phyloP scores from a whole-genome alignment of 2,797 vertebrate species.

The Macroramphosus scolopax region DNA sequence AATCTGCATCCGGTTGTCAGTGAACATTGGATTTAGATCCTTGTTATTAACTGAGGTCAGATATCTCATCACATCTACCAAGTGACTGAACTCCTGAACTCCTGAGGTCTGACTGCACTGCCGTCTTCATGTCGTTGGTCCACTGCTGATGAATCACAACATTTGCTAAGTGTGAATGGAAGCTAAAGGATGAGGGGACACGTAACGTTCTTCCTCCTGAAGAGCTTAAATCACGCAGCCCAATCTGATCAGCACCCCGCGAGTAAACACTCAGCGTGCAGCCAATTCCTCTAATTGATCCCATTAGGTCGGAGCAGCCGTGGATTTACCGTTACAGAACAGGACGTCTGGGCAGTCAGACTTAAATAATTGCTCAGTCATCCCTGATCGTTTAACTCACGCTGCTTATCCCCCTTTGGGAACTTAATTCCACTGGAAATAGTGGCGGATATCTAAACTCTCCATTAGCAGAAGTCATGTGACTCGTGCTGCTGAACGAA shows the following conservation, averaged over 20 bases:
- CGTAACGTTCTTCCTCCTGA: conserved; percentile 7
- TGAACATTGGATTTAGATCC: no score
- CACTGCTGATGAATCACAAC: no score
- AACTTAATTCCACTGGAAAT: background rate
- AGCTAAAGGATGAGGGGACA: background rate
- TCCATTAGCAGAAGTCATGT: no score
- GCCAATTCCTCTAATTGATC: conserved; percentile 60
- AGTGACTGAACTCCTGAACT: no score
- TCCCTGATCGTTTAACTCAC: conserved; percentile 22
- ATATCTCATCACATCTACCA: no score
- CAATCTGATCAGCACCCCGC: conserved; percentile 20
- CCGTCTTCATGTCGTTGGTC: no score
- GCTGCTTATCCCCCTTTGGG: conserved; percentile 2
- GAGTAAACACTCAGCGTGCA: conserved; percentile 44
- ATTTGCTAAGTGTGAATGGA: no score
- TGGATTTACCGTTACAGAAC: conserved; percentile 60
- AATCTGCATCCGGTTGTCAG: no score
- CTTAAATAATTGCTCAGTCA: conserved; percentile 18
- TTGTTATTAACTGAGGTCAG: no score
- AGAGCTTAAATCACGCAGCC: conserved; percentile 31
- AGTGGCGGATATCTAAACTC: no score
- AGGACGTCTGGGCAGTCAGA: conserved; percentile 31
- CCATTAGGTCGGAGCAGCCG: conserved; percentile 47
- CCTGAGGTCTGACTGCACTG: no score
- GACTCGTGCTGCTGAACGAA: no score